These are phyloP conservation scores for Chroicocephalus ridibundus DNA, from an alignment of 2,113 vertebrate genomes.

Conservation along the genomic window DNA sequence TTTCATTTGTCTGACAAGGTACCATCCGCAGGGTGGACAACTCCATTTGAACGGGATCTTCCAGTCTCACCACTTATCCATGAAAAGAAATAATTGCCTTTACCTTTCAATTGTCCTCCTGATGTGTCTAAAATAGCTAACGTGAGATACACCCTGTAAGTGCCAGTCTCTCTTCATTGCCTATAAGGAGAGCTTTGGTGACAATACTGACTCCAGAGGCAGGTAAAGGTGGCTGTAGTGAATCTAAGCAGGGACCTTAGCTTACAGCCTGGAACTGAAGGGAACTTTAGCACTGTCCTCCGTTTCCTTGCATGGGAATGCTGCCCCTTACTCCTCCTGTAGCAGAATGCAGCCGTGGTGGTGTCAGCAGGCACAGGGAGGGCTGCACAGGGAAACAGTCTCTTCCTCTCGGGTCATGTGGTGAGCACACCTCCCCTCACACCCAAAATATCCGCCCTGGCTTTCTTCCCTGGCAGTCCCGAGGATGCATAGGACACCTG, in stretches of 20 bases:
- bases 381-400: neutral
- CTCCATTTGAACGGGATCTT: neutral
- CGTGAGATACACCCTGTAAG: neutral
- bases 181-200: neutral
- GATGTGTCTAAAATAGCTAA: neutral
- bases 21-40: neutral
- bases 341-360: neutral
- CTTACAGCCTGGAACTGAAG: neutral
- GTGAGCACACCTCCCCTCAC: neutral
- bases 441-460: neutral
- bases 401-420: neutral
- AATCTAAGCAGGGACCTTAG: neutral
- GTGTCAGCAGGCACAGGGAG: neutral
- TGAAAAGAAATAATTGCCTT: neutral
- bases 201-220: neutral
- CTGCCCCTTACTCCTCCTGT: neutral
- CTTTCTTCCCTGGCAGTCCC: neutral
- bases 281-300: neutral
- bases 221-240: neutral
- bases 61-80: neutral
- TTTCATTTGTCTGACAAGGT: neutral
- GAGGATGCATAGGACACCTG: neutral
- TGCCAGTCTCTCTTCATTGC: neutral
- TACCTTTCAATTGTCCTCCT: neutral
- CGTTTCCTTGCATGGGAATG: neutral